Evolutionary conservation across 2,797 vertebrate species (phyloP), one percentile per base, ranked within the genome.

Genomic region (Phoebastria nigripes): DNA sequence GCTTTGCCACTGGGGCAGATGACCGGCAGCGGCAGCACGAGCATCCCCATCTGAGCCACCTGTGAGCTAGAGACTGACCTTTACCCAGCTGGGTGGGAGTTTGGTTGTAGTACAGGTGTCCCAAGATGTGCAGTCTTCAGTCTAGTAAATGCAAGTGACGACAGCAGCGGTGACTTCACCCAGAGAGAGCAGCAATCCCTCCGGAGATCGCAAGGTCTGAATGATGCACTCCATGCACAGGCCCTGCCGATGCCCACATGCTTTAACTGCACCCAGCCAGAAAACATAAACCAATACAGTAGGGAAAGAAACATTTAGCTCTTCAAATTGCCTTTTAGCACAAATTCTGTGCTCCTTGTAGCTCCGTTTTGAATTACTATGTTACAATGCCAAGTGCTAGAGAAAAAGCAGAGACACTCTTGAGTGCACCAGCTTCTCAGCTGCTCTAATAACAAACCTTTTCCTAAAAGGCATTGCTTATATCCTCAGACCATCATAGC

Each of bases 171-270:
- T 74, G 82, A 8, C 29, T 44, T 81, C 19, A 41, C 12, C 15
- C 9, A 11, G 41, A 72, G 42, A 47, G 87, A 72, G 3, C 65
- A 71, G 8, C 0, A 0, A 14, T 26, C 11, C 20, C 9, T 42
- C n/a, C 2, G 7, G 12, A 54, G 22, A 56, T 33, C 41, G 29
- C 56, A 37, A 67, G 42, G 7, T 8, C 17, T 49, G 87, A 65
- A 22, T 46, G n/a, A 19, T 0, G 10, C 1, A 1, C 14, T 56
- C 44, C 6, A 15, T 54, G 70, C 18, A 52, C 33, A 46, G 19
- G 2, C 29, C 33, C 18, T 58, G 46, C 6, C 5, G 4, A 16
- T 31, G 67, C 22, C 21, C 62, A n/a, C 8, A 5, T 5, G 3
- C 18, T 51, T 52, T 49, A 71, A n/a, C 51, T 80, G 41, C 49